Evolutionary conservation across 92 coral and sea anemone species (phyloP), one percentile per base, ranked within the genome.

Genomic region (Zoanthus sociatus): DNA sequence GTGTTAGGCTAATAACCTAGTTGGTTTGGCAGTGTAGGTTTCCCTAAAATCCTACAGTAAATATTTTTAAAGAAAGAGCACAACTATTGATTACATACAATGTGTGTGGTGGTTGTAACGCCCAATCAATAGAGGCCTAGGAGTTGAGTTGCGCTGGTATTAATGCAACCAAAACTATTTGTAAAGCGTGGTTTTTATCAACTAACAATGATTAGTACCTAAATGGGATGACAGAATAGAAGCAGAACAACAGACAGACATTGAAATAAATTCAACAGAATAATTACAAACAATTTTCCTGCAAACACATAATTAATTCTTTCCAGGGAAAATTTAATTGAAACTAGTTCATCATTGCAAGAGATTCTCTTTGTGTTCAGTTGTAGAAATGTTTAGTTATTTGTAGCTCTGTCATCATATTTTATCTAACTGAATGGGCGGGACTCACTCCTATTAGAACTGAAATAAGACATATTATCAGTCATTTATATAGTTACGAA

Each of bases 341-440:
- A 44, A n/a, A 13, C 58, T 7, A 47, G 31, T 75, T 16, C 47
- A 50, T 50, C 78, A n/a, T 18, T 2, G 18, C 20, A 31, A 46
- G 16, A 31, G 10, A 33, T 17, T 30, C 37, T 3, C 5, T 78
- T 47, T 75, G 33, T 14, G 42, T 20, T 30, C n/a, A 33, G 26
- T n/a, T 33, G 9, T 17, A 32, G 9, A 17, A 16, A 16, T 56
- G 42, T 16, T 58, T 78, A 56, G 13, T 46, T 55, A 74, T 54
- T 60, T 70, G 30, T 42, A 67, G 91, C 78, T 83, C 71, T 91
- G 89, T 88, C 83, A 60, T 71, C 78, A 77, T 71, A 78, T 88
- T 84, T 88, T 79, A 72, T 88, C 83, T 71, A 88, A 91, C 84
- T 91, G 92, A 78, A 18, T 92, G 89, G 94, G 94, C 94, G 94